Conservation (phyloP, 2,797 vertebrate species). For the Lerista edwardsae region DNA sequence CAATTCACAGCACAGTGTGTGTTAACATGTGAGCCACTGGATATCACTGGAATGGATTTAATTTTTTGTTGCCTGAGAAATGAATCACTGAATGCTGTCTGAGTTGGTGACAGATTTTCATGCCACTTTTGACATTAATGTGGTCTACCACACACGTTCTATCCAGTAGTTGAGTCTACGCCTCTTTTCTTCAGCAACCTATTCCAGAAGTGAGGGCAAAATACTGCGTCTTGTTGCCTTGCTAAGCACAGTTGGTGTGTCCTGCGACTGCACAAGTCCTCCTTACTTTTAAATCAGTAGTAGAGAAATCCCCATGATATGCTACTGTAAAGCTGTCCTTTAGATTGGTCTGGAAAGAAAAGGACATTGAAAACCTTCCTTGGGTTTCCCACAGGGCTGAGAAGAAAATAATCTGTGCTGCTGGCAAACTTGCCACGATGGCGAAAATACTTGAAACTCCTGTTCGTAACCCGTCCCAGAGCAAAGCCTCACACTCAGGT, state of each 20-base stretch:
- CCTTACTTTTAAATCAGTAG: background rate
- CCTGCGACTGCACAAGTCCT: background rate
- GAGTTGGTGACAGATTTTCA: background rate
- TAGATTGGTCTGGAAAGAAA: conserved; percentile 21
- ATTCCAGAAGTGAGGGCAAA: background rate
- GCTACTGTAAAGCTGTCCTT: conserved; percentile 25
- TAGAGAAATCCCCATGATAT: background rate
- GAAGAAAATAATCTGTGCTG: conserved; percentile 93
- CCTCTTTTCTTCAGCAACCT: background rate
- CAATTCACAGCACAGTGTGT: background rate
- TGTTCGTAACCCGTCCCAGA: conserved; percentile 71
- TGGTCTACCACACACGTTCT: background rate
- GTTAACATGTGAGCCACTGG: background rate
- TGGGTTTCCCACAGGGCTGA: conserved; percentile 84
- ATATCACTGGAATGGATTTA: background rate
- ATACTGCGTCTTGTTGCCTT: too few species aligned
- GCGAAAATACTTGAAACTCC: conserved; percentile 92
- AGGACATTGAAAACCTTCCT: conserved; percentile 32
- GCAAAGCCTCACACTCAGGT: conserved; percentile 66
- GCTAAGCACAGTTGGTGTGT: background rate
- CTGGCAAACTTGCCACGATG: conserved; percentile 93
- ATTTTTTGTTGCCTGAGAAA: background rate
- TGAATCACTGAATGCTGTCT: background rate
- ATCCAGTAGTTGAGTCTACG: background rate
- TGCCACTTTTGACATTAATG: background rate